Base-by-base conservation (phyloP, 2,113 vertebrate genomes). In the Pica pica region DNA sequence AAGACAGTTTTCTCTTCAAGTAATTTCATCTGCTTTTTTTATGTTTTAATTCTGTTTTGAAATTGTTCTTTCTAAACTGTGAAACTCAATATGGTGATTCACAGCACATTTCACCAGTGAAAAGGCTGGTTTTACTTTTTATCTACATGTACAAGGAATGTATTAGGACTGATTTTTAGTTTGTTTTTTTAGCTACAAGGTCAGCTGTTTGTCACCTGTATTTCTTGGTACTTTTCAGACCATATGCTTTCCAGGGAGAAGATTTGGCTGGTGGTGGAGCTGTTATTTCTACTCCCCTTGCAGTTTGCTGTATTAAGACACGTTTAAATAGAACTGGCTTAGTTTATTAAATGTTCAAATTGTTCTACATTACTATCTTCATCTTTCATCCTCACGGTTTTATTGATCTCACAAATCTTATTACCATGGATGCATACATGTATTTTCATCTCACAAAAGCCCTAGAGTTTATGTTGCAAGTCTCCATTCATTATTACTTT, bases 91-190 rank as follows among this genome's bases (percentile, higher is more conserved):
- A 9, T 31, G 33, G 28, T 73, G 37, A 64, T 88, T 76, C 56
- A 47, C 39, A 56, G 30, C 31, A 50, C 0, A 0, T 55, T 82
- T 83, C 70, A 49, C 37, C 15, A 37, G 31, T 65, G 55, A 46
- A 50, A 73, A 78, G 61, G 18, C 55, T 89, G 31, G 14, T 11
- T 39, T 79, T 88, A 65, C 33, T 75, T 59, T 90, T 85, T 78
- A 5, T 35, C 33, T 75, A 0, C 28, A 23, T 4, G 8, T n/a
- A 18, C 10, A 50, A 57, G 56, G 8, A n/a, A 21, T 4, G 1
- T 16, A 44, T 55, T 49, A n/a, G 35, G 10, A 37, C 12, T 37
- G 35, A 2, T 3, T 20, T 28, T 50, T 68, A 26, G 19, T 41
- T 57, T 31, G 23, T 5, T 14, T 21, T 73, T 82, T 77, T 78